A percentile compares a stretch with the other conserved stretches of the same genome.
Evolutionary conservation across 2,797 vertebrate species (phyloP).

Genomic region (Rhodeus uyekii): DNA sequence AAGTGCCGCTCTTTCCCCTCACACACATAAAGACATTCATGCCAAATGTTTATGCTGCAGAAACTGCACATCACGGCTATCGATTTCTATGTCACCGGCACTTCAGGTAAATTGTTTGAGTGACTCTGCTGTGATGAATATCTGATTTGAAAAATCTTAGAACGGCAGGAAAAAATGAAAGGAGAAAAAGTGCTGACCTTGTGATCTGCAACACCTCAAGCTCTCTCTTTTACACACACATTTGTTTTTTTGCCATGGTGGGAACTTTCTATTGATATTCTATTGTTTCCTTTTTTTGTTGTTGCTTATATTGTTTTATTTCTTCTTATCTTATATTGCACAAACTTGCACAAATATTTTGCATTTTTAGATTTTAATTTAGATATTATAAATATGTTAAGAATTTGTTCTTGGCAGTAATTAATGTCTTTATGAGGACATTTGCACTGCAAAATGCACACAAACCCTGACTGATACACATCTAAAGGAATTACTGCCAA

Average conservation of each 20-base stretch:
- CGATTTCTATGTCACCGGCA: constrained; percentile 83
- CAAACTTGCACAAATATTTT: background rate
- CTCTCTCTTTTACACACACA: constrained; percentile 3
- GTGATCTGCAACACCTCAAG: constrained; percentile 50
- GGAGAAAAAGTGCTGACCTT: constrained; percentile 81
- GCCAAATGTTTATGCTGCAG: constrained; percentile 86
- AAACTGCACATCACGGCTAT: constrained; percentile 84
- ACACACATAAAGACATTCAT: constrained; percentile 74
- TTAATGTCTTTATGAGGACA: background rate
- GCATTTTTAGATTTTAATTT: too few species aligned
- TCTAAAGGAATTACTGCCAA: too few species aligned
- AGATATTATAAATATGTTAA: background rate
- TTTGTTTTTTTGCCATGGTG: background rate
- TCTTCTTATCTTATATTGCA: too few species aligned
- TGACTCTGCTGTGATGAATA: constrained; percentile 85
- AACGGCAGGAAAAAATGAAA: constrained; percentile 55
- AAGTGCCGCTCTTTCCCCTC: constrained; percentile 65
- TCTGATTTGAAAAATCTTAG: constrained; percentile 82
- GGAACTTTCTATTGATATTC: background rate
- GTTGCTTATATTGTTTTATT: too few species aligned
- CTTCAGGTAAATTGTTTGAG: constrained; percentile 91
- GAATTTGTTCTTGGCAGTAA: background rate
- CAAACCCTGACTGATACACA: background rate
- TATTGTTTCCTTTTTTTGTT: background rate
- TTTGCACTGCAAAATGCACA: background rate